phyloP scores from a whole-genome alignment of 2,888 invertebrate species.

The Imbricaverruca yamaguchii region DNA sequence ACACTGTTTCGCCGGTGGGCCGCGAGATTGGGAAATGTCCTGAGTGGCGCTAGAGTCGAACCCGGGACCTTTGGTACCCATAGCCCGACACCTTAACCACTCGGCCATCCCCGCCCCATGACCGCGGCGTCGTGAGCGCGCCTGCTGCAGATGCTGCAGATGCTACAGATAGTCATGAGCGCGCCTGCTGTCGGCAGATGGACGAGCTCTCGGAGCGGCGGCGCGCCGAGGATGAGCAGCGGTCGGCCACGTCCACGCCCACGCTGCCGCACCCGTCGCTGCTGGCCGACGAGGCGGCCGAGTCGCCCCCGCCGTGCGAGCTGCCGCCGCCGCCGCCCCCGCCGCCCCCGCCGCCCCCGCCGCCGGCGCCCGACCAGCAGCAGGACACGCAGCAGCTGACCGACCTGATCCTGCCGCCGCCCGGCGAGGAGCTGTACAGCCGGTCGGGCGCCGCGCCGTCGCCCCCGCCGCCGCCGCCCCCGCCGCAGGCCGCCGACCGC shows the following conservation, averaged over 20 bases:
- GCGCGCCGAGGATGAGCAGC: not conserved
- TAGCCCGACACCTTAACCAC: too few relatives aligned
- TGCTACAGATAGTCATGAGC: too few relatives aligned
- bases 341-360: conserved; percentile 38
- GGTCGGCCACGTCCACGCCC: not conserved
- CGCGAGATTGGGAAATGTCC: too few relatives aligned
- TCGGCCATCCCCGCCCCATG: too few relatives aligned
- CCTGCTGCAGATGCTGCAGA: too few relatives aligned
- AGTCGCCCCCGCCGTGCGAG: conserved; percentile 65
- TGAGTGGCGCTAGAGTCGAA: too few relatives aligned
- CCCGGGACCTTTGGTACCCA: too few relatives aligned
- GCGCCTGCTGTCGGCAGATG: conserved; percentile 19
- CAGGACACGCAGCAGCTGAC: conserved; percentile 31
- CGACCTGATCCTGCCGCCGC: conserved; percentile 36
- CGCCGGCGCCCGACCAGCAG: not conserved
- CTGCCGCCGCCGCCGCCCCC: conserved; percentile 66
- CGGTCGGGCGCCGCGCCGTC: conserved; percentile 9
- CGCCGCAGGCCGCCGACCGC: not conserved
- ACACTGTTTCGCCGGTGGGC: too few relatives aligned
- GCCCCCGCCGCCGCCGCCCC: not conserved
- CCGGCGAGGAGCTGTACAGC: conserved; percentile 32
- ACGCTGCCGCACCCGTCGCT: conserved; percentile 3
- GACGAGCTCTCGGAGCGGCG: conserved; percentile 22
- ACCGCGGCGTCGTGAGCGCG: too few relatives aligned
- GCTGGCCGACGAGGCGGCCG: conserved; percentile 43